Evolutionary conservation across 2,888 invertebrate genomes (phyloP).

Genomic region (Morinoia aosen): DNA sequence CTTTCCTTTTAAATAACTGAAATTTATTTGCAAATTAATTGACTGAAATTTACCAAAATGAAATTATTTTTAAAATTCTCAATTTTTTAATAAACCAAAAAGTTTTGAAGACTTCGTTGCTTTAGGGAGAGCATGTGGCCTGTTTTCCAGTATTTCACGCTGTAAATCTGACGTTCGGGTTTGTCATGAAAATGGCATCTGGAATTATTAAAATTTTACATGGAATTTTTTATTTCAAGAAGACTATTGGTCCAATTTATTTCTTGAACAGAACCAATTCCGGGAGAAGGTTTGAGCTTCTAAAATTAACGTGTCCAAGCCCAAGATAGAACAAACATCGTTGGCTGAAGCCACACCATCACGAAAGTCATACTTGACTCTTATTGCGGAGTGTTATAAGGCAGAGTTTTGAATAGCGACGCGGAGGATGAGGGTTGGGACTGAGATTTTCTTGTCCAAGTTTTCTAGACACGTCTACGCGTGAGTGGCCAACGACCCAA

Average conservation of each 20-base stretch:
- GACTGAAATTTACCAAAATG: too few species aligned
- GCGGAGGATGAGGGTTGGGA: background rate
- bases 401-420: background rate
- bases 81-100: too few species aligned
- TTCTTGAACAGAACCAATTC: slow-evolving; percentile 19
- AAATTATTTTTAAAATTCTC: too few species aligned
- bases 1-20: too few species aligned
- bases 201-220: background rate
- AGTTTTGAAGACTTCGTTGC: too few species aligned
- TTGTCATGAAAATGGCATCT: background rate
- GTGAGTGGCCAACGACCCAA: slow-evolving; percentile 52
- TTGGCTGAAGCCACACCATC: slow-evolving; percentile 13
- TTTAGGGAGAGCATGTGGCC: background rate
- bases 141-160: background rate
- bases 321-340: background rate
- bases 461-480: slow-evolving; percentile 36
- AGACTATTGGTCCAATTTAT: background rate
- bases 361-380: background rate
- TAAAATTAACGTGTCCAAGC: slow-evolving; percentile 45
- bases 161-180: background rate
- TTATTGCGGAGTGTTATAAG: background rate
- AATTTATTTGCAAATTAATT: too few species aligned
- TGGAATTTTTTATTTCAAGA: slow-evolving; percentile 32
- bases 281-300: slow-evolving; percentile 5
- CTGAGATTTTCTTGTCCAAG: background rate